Base-by-base conservation (phyloP, 1,140 invertebrate genomes). In the Dufourea novaeangliae region DNA sequence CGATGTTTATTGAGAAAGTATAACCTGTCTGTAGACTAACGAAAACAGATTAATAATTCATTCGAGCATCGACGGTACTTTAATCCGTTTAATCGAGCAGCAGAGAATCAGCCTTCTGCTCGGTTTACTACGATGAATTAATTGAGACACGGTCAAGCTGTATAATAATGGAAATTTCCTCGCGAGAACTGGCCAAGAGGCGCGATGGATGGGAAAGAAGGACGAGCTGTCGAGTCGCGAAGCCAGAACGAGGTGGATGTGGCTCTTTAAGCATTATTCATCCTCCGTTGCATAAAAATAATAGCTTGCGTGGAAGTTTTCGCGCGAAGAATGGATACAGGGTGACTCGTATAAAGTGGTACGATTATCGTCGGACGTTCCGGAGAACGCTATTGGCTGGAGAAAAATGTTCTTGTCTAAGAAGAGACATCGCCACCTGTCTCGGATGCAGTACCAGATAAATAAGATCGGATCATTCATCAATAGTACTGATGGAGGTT, bases 241-340 rank as follows among this genome's bases (percentile, higher is more conserved):
- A 14, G 74, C 5, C 10, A 22, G n/a, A 32, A 57, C 37, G 61
- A 72, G 66, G 52, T 64, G 50, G 76, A 71, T 20, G n/a, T n/a
- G n/a, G n/a, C n/a, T 32, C 50, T 25, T 50, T 52, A 41, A 37
- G 68, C 80, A 87, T 87, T 87, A 88, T 88, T 89, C 87, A 87
- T 80, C 64, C 83, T 84, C 64, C 83, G 84, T 87, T 83, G 80
- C 80, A 79, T 86, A 76, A 82, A 87, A 87, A 88, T 88, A 89
- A 89, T 88, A 82, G 79, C 56, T 54, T 59, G 54, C 74, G 76
- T 79, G 78, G 79, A 80, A 77, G 37, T n/a, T 69, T 71, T 44
- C 46, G 50, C 41, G 32, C 4, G 32, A 34, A 10, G 27, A 32
- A n/a, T 6, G 6, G 22, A 12, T 44, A 34, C 14, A 11, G 8